Conservation (phyloP, 1,140 invertebrate species). For the Spodoptera litura region DNA sequence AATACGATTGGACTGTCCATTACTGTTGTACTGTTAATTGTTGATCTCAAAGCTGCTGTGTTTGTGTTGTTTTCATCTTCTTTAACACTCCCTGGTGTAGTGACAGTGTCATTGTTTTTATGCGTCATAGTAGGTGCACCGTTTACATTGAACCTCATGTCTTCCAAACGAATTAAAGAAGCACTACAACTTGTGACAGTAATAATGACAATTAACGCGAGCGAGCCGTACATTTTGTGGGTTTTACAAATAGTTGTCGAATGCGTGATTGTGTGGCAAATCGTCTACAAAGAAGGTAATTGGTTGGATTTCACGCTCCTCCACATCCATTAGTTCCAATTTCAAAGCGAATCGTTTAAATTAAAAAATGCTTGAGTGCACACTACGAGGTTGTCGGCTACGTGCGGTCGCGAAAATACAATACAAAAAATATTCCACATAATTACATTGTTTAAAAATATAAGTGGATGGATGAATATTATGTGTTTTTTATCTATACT, state of each 20-base stretch:
- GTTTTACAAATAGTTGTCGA: constrained; percentile 14
- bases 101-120: background rate
- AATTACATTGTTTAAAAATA: too few relatives aligned
- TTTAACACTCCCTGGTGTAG: background rate
- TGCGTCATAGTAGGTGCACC: background rate
- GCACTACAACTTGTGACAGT: background rate
- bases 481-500: too few relatives aligned
- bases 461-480: too few relatives aligned
- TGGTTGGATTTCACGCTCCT: constrained; percentile 21
- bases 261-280: constrained; percentile 10
- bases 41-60: background rate
- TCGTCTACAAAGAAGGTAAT: constrained; percentile 5
- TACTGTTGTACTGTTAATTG: background rate
- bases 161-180: background rate
- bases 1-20: background rate
- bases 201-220: background rate
- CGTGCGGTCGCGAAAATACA: background rate
- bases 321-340: constrained; percentile 18
- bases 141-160: background rate
- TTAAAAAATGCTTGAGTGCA: constrained; percentile 8
- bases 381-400: background rate
- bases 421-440: too few relatives aligned
- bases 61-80: background rate
- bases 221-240: constrained; percentile 3
- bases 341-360: background rate